phyloP scores from a whole-genome alignment of 2,888 invertebrate species.

The Andrena hattorfiana region DNA sequence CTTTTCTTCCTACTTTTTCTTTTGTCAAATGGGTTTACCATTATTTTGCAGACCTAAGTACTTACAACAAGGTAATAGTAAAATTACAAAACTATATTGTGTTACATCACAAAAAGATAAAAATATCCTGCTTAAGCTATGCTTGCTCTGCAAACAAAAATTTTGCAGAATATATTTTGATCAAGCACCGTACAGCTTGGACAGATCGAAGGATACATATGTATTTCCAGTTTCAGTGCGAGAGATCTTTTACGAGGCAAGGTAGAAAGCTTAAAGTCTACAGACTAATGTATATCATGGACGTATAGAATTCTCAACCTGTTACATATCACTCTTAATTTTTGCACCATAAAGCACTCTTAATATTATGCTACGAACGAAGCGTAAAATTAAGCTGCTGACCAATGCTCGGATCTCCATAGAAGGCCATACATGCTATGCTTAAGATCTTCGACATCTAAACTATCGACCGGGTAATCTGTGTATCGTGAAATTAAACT shows the following conservation, averaged over 20 bases:
- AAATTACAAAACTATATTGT: slow-evolving; percentile 54
- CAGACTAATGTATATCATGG: slow-evolving; percentile 61
- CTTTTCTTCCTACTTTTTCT: slow-evolving; percentile 18
- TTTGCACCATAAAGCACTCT: slow-evolving; percentile 61
- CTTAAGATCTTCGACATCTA: slow-evolving; percentile 82
- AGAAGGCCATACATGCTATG: slow-evolving; percentile 89
- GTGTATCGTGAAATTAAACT: slow-evolving; percentile 90
- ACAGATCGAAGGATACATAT: slow-evolving; percentile 55
- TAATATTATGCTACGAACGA: slow-evolving; percentile 29
- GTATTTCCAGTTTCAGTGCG: slow-evolving; percentile 41
- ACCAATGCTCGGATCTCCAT: slow-evolving; percentile 91
- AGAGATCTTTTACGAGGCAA: slow-evolving; percentile 49
- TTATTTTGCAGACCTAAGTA: slow-evolving; percentile 41
- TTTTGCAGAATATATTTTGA: slow-evolving; percentile 43
- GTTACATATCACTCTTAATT: slow-evolving; percentile 49
- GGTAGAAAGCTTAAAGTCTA: slow-evolving; percentile 53
- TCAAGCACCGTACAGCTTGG: slow-evolving; percentile 54
- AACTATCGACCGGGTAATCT: slow-evolving; percentile 85
- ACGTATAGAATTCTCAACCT: slow-evolving; percentile 66
- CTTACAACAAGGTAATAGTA: slow-evolving; percentile 19
- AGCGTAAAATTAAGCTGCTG: slow-evolving; percentile 79
- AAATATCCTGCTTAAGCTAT: slow-evolving; percentile 59
- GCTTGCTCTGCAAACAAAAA: slow-evolving; percentile 22
- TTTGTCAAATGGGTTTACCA: slow-evolving; percentile 8
- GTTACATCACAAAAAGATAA: slow-evolving; percentile 49